phyloP scores from a whole-genome alignment of 2,113 vertebrate species.

The zebrafish (Danio rerio) region GRCz12tu NC_133183.1:18503001-18503500 shows the following conservation, averaged over 20 bases:
- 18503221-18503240: background rate
- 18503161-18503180: background rate
- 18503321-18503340: slow-evolving; percentile 95
- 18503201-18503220: background rate
- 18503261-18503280: slow-evolving; percentile 97
- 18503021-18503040: background rate
- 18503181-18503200: too few relatives aligned
- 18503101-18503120: slow-evolving; percentile 98
- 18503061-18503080: slow-evolving; percentile 27
- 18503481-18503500: slow-evolving; percentile 36
- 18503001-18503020: background rate
- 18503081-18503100: slow-evolving; percentile 95
- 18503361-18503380: slow-evolving; percentile 35
- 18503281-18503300: slow-evolving; percentile 99
- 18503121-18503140: slow-evolving; percentile 98
- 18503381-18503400: slow-evolving; percentile 3
- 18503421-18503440: slow-evolving; percentile 27
- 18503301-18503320: slow-evolving; percentile 98
- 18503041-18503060: background rate
- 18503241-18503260: slow-evolving; percentile 76
- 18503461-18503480: background rate
- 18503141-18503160: slow-evolving; percentile 31
- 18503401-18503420: slow-evolving; percentile 38
- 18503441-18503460: slow-evolving; percentile 30
- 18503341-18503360: slow-evolving; percentile 92